Evolutionary conservation across 2,797 vertebrate species (phyloP), one percentile per base, ranked within the genome.

Genomic region (Hirundo rustica): DNA sequence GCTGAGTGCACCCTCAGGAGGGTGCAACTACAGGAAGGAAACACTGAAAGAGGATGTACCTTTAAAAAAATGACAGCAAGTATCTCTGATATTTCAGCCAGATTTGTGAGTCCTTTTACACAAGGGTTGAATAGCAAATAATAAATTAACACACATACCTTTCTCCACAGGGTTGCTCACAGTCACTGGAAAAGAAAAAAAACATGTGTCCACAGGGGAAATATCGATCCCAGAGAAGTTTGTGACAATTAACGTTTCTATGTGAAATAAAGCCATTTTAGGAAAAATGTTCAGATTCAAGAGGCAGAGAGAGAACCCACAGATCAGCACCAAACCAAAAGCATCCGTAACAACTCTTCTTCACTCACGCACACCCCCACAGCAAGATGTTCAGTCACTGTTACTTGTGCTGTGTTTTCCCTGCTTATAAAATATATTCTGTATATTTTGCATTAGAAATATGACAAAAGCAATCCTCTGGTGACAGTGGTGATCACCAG

Each of bases 121-220:
- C 11, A 12, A 44, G 42, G 32, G 15, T 9, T 10, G 34, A 76
- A 55, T 2, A 9, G 10, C 47, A 94, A 88, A 30, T 4, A 60
- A 72, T 44, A 89, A 93, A 91, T 1, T 55, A 36, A 85, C 10
- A 23, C 9, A 95, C 98, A 79, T 97, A 99, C 99, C 99, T 98
- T 99, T 99, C 97, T 99, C 99, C 82, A 98, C 89, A n/a, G 98
- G 94, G 95, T 98, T 99, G 94, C 94, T 98, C 94, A 99, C 91
- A 68, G 99, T 99, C 94, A 99, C 99, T 99, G 98, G 85, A 94
- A 97, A 97, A 97, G 83, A 91, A 92, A 92, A 92, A 93, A 89
- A 89, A n/a, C 6, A 36, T 0, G 4, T 68, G 88, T 76, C 82
- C 72, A 79, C 14, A 54, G 42, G 71, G 32, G 30, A 81, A 75